Evolutionary conservation across 2,888 invertebrate species (phyloP).

Genomic region (Polydrusus pterygomalis): DNA sequence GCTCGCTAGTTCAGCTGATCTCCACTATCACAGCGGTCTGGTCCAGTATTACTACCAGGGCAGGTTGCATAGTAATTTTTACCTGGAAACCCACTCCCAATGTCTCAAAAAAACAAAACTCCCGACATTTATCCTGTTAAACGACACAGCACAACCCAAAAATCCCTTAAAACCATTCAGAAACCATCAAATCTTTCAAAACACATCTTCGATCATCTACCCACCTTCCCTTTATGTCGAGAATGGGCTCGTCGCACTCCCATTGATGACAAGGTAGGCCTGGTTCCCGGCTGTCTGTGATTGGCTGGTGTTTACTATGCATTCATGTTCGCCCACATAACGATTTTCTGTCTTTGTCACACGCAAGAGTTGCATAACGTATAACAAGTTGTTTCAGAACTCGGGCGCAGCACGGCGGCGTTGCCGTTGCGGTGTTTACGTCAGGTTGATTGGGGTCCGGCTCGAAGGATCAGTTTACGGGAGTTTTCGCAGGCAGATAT

Average conservation of each 20-base stretch:
- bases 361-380: constrained; percentile 68
- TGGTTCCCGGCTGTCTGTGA: constrained; percentile 76
- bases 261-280: constrained; percentile 84
- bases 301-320: constrained; percentile 74
- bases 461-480: constrained; percentile 36
- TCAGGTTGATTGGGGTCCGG: constrained; percentile 47
- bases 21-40: constrained; percentile 69
- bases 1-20: constrained; percentile 71
- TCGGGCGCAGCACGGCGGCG: constrained; percentile 26
- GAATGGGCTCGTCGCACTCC: constrained; percentile 79
- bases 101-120: background rate
- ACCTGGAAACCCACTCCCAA: background rate
- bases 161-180: background rate
- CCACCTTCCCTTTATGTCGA: constrained; percentile 66
- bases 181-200: constrained; percentile 17
- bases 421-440: constrained; percentile 29
- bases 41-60: constrained; percentile 71
- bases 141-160: background rate
- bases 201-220: constrained; percentile 26
- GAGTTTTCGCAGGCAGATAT: background rate
- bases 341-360: constrained; percentile 63
- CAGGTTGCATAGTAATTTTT: constrained; percentile 55
- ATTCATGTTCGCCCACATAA: constrained; percentile 68
- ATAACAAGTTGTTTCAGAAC: constrained; percentile 54
- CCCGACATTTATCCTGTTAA: background rate